Conservation (phyloP, 35 echinoderm and acorn worm genomes). For the Apostichopus parvimensis region DNA sequence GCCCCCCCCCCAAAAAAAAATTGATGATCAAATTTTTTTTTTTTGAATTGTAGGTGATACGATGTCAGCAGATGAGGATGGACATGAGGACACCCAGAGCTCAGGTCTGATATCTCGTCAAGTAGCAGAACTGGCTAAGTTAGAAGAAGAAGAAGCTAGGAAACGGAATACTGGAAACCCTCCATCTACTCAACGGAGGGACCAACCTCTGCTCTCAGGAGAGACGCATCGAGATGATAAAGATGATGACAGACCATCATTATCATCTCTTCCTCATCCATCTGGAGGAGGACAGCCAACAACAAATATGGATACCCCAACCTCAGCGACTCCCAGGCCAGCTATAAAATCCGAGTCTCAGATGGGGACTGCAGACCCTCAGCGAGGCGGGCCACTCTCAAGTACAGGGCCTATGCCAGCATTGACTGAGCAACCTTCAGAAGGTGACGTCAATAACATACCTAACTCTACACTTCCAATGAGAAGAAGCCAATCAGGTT, state of each 20-base stretch:
- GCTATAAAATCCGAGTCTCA: neutral
- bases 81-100: slow-evolving; percentile 49
- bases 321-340: neutral
- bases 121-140: slow-evolving; percentile 58
- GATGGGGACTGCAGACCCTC: neutral
- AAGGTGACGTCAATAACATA: neutral
- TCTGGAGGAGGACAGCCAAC: neutral
- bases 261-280: neutral
- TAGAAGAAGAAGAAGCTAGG: slow-evolving; percentile 39
- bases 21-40: too few species aligned
- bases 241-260: neutral
- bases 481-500: neutral
- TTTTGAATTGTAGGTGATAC: neutral
- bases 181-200: neutral
- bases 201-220: neutral
- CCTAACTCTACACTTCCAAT: neutral
- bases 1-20: too few species aligned
- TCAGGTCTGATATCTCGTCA: slow-evolving; percentile 75
- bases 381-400: neutral
- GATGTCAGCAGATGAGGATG: slow-evolving; percentile 36
- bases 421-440: neutral
- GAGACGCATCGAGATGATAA: neutral
- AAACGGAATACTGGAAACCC: slow-evolving; percentile 7
- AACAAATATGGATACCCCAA: neutral
- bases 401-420: neutral